Base-by-base conservation (phyloP, 2,888 invertebrate species). In the Petrolisthes cinctipes region DNA sequence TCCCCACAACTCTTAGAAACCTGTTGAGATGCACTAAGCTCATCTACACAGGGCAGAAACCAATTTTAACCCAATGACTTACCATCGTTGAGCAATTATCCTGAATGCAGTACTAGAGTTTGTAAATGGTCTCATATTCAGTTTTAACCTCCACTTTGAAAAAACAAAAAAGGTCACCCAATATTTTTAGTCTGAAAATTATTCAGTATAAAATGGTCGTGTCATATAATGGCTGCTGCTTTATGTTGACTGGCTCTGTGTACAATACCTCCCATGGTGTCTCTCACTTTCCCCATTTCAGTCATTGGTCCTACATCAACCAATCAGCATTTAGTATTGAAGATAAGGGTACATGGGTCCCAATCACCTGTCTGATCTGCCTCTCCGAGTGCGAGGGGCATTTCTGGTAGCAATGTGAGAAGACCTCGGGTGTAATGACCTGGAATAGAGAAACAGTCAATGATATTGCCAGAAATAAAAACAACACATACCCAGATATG, bases 381-480 rank as follows among this genome's bases (percentile, higher is more conserved):
- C 54, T 37, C 82, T 83, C 11, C 86, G 78, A n/a, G 83, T 1
- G 66, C 83, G 86, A 0, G 86, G 86, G 23, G 76, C 86, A 79
- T 86, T 83, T 61, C 83, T 78, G 11, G 86, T 66, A 37, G 86
- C 83, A 78, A 86, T 86, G 5, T 83, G 83, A n/a, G 86, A 53
- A 17, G 86, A 86, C 23, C 86, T 79, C 20, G 86, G 54, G 56
- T 86, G 86, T 56, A 86, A 71, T 71, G 86, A 86, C 83, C 86
- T 86, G 86, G 51, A n/a, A n/a, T 9, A 20, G 73, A 20, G 73
- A 20, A 23, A 23, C 14, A 20, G 5, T 17, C 5, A 76, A 9
- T 4, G 51, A 6, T 76, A 14, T 37, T 4, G 3, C 17, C 20
- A 75, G 75, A 23, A n/a, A n/a, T 11, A 68, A n/a, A 37, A 37